phyloP scores from a whole-genome alignment of 2,797 vertebrate genomes.

The Trichosurus vulpecula region DNA sequence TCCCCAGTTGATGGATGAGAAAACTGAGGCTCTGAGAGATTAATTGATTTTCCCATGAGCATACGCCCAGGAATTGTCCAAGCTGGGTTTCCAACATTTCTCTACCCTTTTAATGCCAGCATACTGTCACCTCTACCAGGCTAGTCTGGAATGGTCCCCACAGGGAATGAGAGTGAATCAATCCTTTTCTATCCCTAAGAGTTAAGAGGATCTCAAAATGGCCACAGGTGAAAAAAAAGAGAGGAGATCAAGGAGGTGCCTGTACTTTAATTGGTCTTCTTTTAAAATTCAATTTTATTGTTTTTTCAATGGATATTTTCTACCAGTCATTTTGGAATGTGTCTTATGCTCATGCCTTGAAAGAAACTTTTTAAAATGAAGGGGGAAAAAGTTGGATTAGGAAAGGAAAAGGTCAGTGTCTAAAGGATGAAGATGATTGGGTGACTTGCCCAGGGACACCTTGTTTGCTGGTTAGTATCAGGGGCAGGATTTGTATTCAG shows the following conservation, averaged over 20 bases:
- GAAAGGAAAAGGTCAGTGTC: neutral
- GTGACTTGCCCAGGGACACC: neutral
- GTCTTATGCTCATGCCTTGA: neutral
- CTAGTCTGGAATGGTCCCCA: neutral
- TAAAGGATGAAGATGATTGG: neutral
- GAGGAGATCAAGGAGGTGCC: neutral
- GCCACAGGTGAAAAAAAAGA: fast-evolving
- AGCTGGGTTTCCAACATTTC: neutral
- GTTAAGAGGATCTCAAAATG: neutral
- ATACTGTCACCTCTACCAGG: neutral
- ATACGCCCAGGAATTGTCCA: neutral
- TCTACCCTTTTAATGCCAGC: neutral
- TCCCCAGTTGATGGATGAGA: neutral
- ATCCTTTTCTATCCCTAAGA: neutral
- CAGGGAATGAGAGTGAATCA: neutral
- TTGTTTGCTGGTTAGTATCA: neutral
- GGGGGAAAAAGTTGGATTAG: neutral
- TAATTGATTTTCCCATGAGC: neutral
- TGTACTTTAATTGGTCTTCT: neutral
- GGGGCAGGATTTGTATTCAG: neutral
- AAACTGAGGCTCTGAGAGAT: neutral
- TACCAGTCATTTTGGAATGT: neutral
- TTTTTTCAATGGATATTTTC: neutral
- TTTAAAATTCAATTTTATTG: neutral
- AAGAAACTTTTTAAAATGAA: neutral